Percentiles rank a stretch among this genome's conserved stretches.
Conservation (phyloP, 2,113 vertebrate species). For the Morone chrysops region DNA sequence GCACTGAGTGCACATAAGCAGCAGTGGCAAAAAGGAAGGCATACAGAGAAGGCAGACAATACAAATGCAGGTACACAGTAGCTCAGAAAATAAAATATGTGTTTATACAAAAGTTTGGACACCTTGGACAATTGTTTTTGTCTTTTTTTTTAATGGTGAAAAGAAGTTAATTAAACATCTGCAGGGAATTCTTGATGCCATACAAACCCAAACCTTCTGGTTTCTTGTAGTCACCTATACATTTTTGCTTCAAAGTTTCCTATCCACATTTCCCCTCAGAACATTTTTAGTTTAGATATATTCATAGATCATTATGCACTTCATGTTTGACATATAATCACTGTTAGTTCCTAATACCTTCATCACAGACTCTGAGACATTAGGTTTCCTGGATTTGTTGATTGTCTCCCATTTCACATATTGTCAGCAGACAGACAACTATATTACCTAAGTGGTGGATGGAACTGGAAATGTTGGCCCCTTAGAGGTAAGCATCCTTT, state of each 20-base stretch:
- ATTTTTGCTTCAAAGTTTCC: background rate
- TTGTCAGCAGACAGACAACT: background rate
- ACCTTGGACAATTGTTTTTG: constrained; percentile 17
- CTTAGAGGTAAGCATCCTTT: background rate
- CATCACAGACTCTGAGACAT: background rate
- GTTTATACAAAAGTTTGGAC: background rate
- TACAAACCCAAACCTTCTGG: background rate
- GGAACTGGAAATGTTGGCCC: background rate
- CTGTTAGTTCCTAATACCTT: no score
- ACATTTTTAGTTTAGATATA: constrained; percentile 17
- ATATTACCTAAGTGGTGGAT: background rate
- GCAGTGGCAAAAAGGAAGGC: constrained; percentile 39
- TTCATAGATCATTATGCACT: background rate
- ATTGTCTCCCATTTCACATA: background rate
- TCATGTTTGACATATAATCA: constrained; percentile 6
- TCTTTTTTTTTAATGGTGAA: background rate
- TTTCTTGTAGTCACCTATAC: background rate
- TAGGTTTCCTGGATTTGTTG: constrained; percentile 7
- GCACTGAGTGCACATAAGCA: constrained; percentile 56
- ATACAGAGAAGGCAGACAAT: constrained; percentile 36
- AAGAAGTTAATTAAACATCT: constrained; percentile 8
- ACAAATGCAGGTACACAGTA: constrained; percentile 26
- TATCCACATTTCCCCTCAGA: background rate
- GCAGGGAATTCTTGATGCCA: background rate
- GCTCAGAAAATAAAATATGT: background rate